These are phyloP conservation scores for Thamnaconus septentrionalis DNA, from an alignment of 2,113 vertebrate genomes.

Conservation along the genomic window DNA sequence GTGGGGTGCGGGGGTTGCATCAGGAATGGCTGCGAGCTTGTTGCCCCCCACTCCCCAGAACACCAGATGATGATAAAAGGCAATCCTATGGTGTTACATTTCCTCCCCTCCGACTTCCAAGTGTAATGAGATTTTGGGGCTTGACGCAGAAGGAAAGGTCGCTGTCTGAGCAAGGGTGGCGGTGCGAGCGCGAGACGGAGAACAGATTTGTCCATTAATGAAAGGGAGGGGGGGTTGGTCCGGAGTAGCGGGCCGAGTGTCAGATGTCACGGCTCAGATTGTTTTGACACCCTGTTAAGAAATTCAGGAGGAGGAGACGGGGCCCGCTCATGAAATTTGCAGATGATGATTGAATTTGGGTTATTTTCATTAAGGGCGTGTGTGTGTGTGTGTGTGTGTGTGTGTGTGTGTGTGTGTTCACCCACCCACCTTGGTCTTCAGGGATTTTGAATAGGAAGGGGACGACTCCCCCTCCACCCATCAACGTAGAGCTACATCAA, in stretches of 20 bases:
- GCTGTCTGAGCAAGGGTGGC: background rate
- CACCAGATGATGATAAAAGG: slow-evolving; percentile 16
- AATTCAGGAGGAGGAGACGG: slow-evolving; percentile 38
- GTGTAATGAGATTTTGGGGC: slow-evolving; percentile 20
- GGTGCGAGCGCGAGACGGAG: slow-evolving; percentile 21
- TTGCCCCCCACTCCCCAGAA: background rate
- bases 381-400: background rate
- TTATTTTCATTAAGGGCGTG: slow-evolving; percentile 33
- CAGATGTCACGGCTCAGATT: slow-evolving; percentile 23
- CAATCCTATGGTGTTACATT: slow-evolving; percentile 21
- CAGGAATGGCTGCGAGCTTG: too few relatives aligned
- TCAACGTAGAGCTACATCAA: slow-evolving; percentile 12
- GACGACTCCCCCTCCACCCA: slow-evolving; percentile 7
- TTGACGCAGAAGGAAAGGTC: slow-evolving; percentile 10
- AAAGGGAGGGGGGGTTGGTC: slow-evolving; percentile 1
- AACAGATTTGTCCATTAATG: slow-evolving; percentile 26
- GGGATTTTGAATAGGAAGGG: slow-evolving; percentile 9
- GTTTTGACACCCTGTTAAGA: slow-evolving; percentile 42
- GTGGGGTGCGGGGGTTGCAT: too few relatives aligned
- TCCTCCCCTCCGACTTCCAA: slow-evolving; percentile 12
- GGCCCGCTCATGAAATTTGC: slow-evolving; percentile 54
- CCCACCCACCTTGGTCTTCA: slow-evolving; percentile 3
- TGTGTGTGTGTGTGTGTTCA: background rate
- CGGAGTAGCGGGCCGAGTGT: slow-evolving; percentile 18
- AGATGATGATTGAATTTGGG: slow-evolving; percentile 49